These are phyloP conservation scores for Drosophila virilis DNA, from an alignment of 1,140 invertebrate genomes.

Conservation along the genomic window DNA sequence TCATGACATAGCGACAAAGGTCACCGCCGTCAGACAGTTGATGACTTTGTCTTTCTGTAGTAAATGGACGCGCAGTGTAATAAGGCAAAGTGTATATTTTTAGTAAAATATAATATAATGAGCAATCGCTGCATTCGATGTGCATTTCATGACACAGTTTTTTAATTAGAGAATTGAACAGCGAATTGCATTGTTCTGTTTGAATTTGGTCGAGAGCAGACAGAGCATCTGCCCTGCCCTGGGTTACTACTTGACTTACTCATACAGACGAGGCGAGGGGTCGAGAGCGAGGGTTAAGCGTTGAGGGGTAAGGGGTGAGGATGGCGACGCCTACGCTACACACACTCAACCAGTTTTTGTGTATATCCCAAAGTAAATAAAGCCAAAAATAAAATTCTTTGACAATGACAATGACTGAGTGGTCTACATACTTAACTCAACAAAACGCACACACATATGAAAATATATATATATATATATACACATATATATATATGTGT, in stretches of 20 bases:
- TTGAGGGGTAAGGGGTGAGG: neutral
- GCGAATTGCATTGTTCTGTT: constrained; percentile 49
- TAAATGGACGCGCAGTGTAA: neutral
- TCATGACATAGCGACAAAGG: no score
- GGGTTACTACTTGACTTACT: constrained; percentile 39
- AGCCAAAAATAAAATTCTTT: constrained; percentile 71
- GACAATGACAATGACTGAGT: constrained; percentile 76
- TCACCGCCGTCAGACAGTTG: no score
- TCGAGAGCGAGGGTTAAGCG: neutral
- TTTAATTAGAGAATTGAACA: constrained; percentile 52
- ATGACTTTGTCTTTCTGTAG: neutral
- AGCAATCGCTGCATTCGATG: constrained; percentile 6
- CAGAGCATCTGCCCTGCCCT: constrained; percentile 39
- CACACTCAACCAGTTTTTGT: constrained; percentile 58
- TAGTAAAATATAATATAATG: neutral
- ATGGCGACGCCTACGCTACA: constrained; percentile 48
- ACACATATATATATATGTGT: neutral
- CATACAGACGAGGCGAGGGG: neutral
- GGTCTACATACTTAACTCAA: constrained; percentile 41
- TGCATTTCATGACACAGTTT: constrained; percentile 56
- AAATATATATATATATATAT: neutral
- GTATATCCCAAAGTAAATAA: constrained; percentile 46
- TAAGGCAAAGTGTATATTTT: neutral
- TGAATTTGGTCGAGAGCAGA: neutral
- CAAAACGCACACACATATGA: neutral